phyloP scores from a whole-genome alignment of 2,888 invertebrate genomes.

The Leistus spinibarbis region DNA sequence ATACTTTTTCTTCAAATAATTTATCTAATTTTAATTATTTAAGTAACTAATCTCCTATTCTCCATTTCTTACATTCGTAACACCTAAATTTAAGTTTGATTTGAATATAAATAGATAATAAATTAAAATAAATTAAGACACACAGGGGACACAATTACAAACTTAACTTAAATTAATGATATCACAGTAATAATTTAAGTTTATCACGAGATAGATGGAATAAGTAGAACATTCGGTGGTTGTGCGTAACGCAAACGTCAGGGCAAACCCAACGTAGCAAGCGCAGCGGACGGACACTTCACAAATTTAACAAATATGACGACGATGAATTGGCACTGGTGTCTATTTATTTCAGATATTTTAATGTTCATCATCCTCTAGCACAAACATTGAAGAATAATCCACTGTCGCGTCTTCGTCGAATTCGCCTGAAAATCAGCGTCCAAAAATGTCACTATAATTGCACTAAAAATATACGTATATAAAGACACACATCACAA shows the following conservation, averaged over 20 bases:
- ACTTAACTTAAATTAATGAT: not conserved
- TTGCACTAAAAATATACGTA: not conserved
- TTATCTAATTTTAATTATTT: not conserved
- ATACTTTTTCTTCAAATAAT: not conserved
- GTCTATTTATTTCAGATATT: not conserved
- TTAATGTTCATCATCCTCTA: not conserved
- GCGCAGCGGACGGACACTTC: not conserved
- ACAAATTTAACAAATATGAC: not conserved
- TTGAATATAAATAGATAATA: constrained; percentile 22
- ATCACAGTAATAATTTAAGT: not conserved
- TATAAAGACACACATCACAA: not conserved
- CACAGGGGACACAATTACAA: not conserved
- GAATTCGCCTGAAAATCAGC: not conserved
- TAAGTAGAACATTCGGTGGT: not conserved
- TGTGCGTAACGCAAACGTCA: not conserved
- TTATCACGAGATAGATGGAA: not conserved
- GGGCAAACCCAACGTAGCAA: too few species aligned
- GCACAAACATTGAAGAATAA: not conserved
- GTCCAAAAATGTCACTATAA: not conserved
- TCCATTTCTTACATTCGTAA: not conserved
- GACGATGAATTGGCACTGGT: not conserved
- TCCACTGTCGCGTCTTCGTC: not conserved
- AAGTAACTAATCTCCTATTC: not conserved
- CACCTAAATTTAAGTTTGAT: not conserved
- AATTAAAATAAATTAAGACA: constrained; percentile 34